A percentile compares a stretch with the other conserved stretches of the same genome.
phyloP scores from a whole-genome alignment of 1,140 invertebrate species.

The Telenomus remus region DNA sequence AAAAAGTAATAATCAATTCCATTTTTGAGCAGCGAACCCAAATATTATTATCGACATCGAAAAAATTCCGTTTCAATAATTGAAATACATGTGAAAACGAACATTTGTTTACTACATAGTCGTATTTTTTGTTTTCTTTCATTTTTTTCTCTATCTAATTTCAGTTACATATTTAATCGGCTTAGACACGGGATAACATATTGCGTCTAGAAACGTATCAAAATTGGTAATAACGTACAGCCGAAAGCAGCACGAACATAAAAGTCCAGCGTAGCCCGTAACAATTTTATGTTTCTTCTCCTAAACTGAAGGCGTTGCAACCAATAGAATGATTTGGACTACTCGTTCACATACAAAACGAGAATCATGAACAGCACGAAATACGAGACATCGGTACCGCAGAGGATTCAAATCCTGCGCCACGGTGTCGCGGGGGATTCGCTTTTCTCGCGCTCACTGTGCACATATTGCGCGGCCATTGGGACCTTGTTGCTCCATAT shows the following conservation, averaged over 20 bases:
- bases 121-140: background rate
- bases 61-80: too few species aligned
- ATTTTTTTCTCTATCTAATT: background rate
- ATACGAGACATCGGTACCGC: constrained; percentile 40
- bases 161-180: background rate
- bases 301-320: constrained; percentile 25
- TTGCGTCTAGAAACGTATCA: constrained; percentile 26
- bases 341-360: constrained; percentile 36
- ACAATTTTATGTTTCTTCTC: constrained; percentile 28
- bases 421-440: constrained; percentile 39
- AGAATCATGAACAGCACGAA: constrained; percentile 43
- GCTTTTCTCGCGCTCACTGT: constrained; percentile 15
- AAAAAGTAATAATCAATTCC: background rate
- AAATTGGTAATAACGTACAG: constrained; percentile 14
- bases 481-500: constrained; percentile 45
- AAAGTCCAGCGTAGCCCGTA: constrained; percentile 20
- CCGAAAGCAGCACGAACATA: constrained; percentile 16
- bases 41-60: too few species aligned
- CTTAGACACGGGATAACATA: constrained; percentile 17
- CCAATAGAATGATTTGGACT: constrained; percentile 62
- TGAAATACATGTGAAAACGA: too few species aligned
- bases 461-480: constrained; percentile 31
- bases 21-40: too few species aligned
- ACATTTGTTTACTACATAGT: too few species aligned
- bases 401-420: constrained; percentile 32